These are phyloP conservation scores for Euzophera pinguis DNA, from an alignment of 2,888 invertebrate genomes.

Conservation along the genomic window DNA sequence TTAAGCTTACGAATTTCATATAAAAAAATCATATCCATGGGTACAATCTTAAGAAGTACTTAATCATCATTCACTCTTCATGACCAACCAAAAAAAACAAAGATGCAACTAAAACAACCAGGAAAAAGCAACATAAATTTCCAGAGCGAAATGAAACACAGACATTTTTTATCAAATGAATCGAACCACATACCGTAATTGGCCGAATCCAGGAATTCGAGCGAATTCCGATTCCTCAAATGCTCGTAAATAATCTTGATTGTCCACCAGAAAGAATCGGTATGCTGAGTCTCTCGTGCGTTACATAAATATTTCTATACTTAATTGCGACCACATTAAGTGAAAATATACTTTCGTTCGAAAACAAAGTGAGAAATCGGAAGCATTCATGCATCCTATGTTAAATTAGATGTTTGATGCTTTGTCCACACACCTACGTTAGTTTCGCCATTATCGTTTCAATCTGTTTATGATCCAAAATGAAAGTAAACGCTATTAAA, in stretches of 20 bases:
- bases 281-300: constrained; percentile 22
- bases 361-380: constrained; percentile 56
- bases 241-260: constrained; percentile 1
- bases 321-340: constrained; percentile 31
- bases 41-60: too few species aligned
- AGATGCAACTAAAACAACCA: too few species aligned
- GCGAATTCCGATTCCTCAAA: constrained; percentile 1
- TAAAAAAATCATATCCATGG: too few species aligned
- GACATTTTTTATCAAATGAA: not conserved
- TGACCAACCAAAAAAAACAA: too few species aligned
- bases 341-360: constrained; percentile 60
- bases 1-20: not conserved
- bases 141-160: not conserved
- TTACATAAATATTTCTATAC: constrained; percentile 21
- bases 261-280: constrained; percentile 10
- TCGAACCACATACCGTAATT: not conserved
- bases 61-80: too few species aligned
- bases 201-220: constrained; percentile 4
- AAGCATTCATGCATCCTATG: constrained; percentile 33
- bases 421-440: constrained; percentile 8
- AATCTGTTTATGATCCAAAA: constrained; percentile 2
- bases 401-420: constrained; percentile 35
- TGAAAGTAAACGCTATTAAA: constrained; percentile 6
- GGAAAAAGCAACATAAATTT: too few species aligned
- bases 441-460: constrained; percentile 2